A percentile compares a stretch with the other conserved stretches of the same genome.
Conservation (phyloP, 1,140 invertebrate genomes). For the Saccostrea cuccullata region DNA sequence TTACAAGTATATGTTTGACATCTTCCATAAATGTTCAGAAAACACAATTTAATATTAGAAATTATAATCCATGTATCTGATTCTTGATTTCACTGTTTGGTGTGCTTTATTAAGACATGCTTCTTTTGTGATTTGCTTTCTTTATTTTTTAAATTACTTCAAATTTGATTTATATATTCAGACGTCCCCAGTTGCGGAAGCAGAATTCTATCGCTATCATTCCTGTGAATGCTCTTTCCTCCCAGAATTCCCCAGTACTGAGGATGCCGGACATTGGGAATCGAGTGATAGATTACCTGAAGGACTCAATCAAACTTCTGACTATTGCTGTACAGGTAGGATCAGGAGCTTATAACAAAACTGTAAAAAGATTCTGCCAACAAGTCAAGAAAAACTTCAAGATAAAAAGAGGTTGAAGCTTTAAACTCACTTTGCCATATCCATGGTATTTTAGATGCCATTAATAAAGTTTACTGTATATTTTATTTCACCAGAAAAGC, state of each 20-base stretch:
- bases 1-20: no score
- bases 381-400: no score
- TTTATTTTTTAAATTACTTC: no score
- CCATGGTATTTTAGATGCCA: not conserved
- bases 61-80: no score
- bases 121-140: not conserved
- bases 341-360: not conserved
- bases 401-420: no score
- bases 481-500: conserved; percentile 58
- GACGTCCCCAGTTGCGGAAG: conserved; percentile 48
- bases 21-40: no score
- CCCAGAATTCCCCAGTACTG: conserved; percentile 54
- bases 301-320: conserved; percentile 52
- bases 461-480: no score
- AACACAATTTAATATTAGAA: no score
- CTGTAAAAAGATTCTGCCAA: not conserved
- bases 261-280: conserved; percentile 57
- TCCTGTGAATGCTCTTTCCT: conserved; percentile 27
- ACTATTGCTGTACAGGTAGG: conserved; percentile 57
- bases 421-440: not conserved
- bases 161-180: not conserved
- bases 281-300: conserved; percentile 51
- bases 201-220: conserved; percentile 61
- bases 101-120: not conserved
- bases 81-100: no score